Evolutionary conservation across 2,113 vertebrate species (phyloP).

Genomic region (Lampris incognitus): DNA sequence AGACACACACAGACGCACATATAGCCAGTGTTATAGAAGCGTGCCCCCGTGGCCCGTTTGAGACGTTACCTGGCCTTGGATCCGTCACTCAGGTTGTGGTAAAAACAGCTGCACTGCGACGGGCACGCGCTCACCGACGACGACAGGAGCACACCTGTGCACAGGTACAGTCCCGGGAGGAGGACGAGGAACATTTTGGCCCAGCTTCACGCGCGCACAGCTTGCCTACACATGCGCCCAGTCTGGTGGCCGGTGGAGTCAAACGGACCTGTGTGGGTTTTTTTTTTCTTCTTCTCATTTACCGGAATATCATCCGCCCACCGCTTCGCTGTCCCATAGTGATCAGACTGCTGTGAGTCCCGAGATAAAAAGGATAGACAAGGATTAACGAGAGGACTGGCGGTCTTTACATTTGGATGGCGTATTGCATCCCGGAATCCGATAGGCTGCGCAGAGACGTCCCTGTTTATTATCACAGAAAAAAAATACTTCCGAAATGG

Average conservation of each 20-base stretch:
- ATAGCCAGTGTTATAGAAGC: background rate
- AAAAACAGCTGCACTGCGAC: slow-evolving; percentile 93
- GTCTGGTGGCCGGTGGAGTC: slow-evolving; percentile 60
- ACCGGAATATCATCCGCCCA: slow-evolving; percentile 67
- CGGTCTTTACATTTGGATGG: slow-evolving; percentile 89
- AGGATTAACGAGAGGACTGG: slow-evolving; percentile 90
- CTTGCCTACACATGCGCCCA: slow-evolving; percentile 66
- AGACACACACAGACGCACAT: too few relatives aligned
- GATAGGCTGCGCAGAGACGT: slow-evolving; percentile 77
- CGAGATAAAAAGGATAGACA: slow-evolving; percentile 93
- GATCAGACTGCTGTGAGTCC: slow-evolving; percentile 86
- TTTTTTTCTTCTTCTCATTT: slow-evolving; percentile 62
- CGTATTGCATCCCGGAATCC: slow-evolving; percentile 88
- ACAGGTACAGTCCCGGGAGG: slow-evolving; percentile 83
- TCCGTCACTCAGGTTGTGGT: slow-evolving; percentile 89
- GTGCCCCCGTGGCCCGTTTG: too few relatives aligned
- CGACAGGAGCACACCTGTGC: slow-evolving; percentile 76
- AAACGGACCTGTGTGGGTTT: slow-evolving; percentile 33
- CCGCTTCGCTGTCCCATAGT: slow-evolving; percentile 77
- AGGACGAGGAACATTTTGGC: slow-evolving; percentile 87
- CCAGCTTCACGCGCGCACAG: slow-evolving; percentile 71
- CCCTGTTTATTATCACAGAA: slow-evolving; percentile 75
- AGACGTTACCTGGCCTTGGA: slow-evolving; percentile 88
- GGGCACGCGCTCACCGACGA: slow-evolving; percentile 83
- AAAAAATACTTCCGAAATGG: slow-evolving; percentile 75